These are phyloP conservation scores for Notolabrus celidotus DNA, from an alignment of 2,797 vertebrate species.

Conservation along the genomic window DNA sequence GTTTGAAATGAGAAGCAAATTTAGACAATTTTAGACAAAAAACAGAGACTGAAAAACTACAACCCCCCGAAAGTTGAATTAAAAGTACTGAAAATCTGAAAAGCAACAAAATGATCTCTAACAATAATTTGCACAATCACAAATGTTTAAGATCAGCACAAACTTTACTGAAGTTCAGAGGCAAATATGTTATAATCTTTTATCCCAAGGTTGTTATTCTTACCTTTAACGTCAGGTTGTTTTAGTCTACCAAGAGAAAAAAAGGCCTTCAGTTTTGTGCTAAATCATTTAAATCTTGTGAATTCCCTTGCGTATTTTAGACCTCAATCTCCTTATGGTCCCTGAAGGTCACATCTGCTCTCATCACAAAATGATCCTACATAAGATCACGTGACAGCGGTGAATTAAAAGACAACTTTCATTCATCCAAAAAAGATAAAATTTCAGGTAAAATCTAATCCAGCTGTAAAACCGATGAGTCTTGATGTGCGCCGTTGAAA, in stretches of 20 bases:
- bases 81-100: constrained; percentile 20
- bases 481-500: constrained; percentile 23
- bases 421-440: not conserved
- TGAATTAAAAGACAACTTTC: not conserved
- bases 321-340: not conserved
- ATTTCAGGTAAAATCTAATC: constrained; percentile 7
- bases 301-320: constrained; percentile 24
- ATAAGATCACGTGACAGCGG: constrained; percentile 26
- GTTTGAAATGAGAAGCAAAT: no score
- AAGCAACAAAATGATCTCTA: not conserved
- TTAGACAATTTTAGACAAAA: no score
- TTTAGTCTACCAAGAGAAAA: constrained; percentile 10
- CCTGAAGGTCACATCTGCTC: constrained; percentile 47
- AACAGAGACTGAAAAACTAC: no score
- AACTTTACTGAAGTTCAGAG: not conserved
- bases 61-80: no score
- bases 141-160: not conserved
- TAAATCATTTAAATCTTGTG: not conserved
- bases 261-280: not conserved
- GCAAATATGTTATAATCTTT: not conserved
- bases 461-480: not conserved
- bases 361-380: constrained; percentile 22
- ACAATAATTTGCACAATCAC: not conserved
- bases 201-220: constrained; percentile 10
- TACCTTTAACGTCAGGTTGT: constrained; percentile 56